phyloP scores from a whole-genome alignment of 2,888 invertebrate species.

The Resseliella maxima region DNA sequence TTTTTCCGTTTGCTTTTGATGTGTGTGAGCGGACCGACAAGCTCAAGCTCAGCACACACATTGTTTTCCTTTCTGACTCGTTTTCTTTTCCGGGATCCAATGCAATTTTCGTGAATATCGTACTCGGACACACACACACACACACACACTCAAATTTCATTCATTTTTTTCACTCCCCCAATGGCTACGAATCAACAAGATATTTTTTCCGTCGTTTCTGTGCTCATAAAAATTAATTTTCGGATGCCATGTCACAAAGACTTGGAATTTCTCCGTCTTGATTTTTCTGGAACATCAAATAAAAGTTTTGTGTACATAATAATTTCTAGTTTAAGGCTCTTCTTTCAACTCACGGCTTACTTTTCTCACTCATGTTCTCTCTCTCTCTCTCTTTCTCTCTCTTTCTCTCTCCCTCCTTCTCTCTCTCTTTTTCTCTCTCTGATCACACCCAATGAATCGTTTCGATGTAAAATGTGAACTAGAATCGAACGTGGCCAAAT shows the following conservation, averaged over 20 bases:
- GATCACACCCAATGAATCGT: too few species aligned
- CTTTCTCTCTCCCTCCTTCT: too few species aligned
- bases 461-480: neutral
- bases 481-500: neutral
- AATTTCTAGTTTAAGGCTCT: neutral
- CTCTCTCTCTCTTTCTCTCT: too few species aligned
- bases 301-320: constrained; percentile 23
- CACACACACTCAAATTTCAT: too few species aligned
- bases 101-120: neutral
- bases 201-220: too few species aligned
- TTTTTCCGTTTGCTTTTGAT: neutral
- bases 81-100: neutral
- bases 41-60: too few species aligned
- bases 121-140: neutral
- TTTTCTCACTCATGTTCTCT: too few species aligned
- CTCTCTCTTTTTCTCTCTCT: too few species aligned
- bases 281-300: neutral
- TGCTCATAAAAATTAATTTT: neutral
- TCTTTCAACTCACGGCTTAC: neutral
- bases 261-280: neutral
- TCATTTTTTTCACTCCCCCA: too few species aligned
- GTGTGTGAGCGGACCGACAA: too few species aligned
- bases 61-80: neutral
- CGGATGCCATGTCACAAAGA: neutral
- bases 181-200: too few species aligned